Evolutionary conservation across 2,113 vertebrate species (phyloP).

Genomic region (Periophthalmodon schlosseri): DNA sequence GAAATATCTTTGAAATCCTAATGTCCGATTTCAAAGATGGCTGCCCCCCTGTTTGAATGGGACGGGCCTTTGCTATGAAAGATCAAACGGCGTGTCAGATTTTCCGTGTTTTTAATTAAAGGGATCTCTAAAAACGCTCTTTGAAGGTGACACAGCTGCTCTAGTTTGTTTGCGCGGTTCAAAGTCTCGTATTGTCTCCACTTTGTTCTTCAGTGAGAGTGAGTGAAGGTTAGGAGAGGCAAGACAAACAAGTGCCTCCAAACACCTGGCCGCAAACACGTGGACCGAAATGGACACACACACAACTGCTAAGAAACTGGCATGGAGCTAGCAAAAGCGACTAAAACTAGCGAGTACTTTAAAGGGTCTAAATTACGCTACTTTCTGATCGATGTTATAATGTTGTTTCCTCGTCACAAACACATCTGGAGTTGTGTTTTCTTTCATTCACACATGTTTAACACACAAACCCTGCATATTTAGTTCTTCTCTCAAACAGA

Average conservation of each 20-base stretch:
- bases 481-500: too few species aligned
- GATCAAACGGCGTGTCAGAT: slow-evolving; percentile 66
- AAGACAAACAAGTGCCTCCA: slow-evolving; percentile 79
- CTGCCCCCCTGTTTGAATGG: slow-evolving; percentile 36
- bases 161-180: slow-evolving; percentile 63
- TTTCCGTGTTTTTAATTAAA: slow-evolving; percentile 58
- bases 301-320: slow-evolving; percentile 47
- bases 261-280: slow-evolving; percentile 76
- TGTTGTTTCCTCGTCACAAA: too few species aligned
- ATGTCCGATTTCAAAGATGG: slow-evolving; percentile 59
- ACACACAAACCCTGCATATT: too few species aligned
- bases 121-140: slow-evolving; percentile 63
- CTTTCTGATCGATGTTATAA: too few species aligned
- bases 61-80: slow-evolving; percentile 56
- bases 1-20: slow-evolving; percentile 65
- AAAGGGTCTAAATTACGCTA: too few species aligned
- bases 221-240: slow-evolving; percentile 51
- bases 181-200: slow-evolving; percentile 67
- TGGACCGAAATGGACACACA: not conserved
- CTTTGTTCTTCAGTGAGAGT: slow-evolving; percentile 68
- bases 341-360: too few species aligned
- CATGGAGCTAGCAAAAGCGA: not conserved
- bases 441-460: too few species aligned
- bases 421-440: too few species aligned
- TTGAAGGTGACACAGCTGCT: slow-evolving; percentile 66